Evolutionary conservation across 2,113 vertebrate species (phyloP), one percentile per base, ranked within the genome.

Genomic region (Scopus umbretta): DNA sequence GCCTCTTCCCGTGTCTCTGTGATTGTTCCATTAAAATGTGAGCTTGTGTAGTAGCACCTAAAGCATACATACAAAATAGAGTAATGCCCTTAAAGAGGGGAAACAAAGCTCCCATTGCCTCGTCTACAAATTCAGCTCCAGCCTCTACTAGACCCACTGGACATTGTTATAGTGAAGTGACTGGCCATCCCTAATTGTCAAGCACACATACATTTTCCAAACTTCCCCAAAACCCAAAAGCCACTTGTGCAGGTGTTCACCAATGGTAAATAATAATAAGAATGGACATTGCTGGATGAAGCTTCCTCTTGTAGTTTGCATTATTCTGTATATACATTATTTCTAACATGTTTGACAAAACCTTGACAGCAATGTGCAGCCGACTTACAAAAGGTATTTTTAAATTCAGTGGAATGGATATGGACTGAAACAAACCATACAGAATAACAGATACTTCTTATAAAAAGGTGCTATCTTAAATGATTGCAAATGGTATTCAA

Each of bases 231-330:
- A 61, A 80, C 26, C 18, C 7, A 40, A 71, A 63, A 84, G 25
- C 7, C 1, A 2, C 9, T 34, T n/a, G 25, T 47, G 25, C 36
- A 59, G 30, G 13, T 56, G 29, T 36, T 70, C 58, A 80, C 17
- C n/a, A n/a, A 2, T 11, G 17, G 9, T 27, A 62, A 82, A 61
- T 43, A 70, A 62, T 34, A 59, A 70, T 6, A 43, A 52, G 6
- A 21, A 40, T 22, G 26, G 11, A 10, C 5, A 38, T 20, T 56
- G 4, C 3, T 81, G 34, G n/a, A 43, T 63, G 42, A 67, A 90
- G 8, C 2, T 18, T 19, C 2, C 0, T 50, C n/a, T 86, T 55
- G 2, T 34, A 5, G 1, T 47, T 30, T 43, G 29, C 15, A n/a
- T 0, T 1, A 53, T 45, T 78, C 7, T 67, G 32, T 27, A 19